phyloP scores from a whole-genome alignment of 2,797 vertebrate genomes.

The Lepidocolaptes lacrymiger region DNA sequence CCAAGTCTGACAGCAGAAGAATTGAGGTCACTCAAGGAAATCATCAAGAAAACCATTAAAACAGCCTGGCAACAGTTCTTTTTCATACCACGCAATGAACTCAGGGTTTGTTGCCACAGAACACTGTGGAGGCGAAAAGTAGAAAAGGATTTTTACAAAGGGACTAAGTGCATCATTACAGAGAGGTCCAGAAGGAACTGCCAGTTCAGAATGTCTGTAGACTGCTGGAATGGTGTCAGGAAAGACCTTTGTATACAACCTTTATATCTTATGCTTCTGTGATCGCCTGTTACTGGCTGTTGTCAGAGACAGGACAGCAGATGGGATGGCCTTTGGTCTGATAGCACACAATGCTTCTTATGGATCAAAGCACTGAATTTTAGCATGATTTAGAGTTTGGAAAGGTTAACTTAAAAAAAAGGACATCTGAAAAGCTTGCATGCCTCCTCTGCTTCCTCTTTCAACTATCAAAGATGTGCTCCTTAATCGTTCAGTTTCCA shows the following conservation, averaged over 20 bases:
- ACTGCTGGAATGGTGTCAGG: neutral
- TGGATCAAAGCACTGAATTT: conserved; percentile 13
- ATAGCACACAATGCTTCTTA: neutral
- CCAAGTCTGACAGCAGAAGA: neutral
- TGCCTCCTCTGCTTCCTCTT: neutral
- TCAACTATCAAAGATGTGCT: neutral
- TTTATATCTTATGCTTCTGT: conserved; percentile 16
- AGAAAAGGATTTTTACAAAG: conserved; percentile 11
- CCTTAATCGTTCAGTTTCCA: neutral
- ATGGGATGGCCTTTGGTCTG: conserved; percentile 17
- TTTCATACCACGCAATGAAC: neutral
- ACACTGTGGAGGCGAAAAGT: neutral
- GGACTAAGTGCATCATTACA: neutral
- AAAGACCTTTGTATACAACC: neutral
- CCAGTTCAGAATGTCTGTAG: neutral
- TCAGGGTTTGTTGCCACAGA: neutral
- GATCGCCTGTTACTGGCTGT: neutral
- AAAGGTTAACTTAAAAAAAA: neutral
- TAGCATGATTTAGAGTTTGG: neutral
- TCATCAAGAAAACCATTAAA: neutral
- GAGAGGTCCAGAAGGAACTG: conserved; percentile 9
- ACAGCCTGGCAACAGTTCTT: neutral
- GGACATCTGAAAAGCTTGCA: neutral
- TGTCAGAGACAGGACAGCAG: neutral
- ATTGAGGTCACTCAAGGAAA: neutral